Base-by-base conservation (phyloP, 1,140 invertebrate species). In the Chelonus insularis region DNA sequence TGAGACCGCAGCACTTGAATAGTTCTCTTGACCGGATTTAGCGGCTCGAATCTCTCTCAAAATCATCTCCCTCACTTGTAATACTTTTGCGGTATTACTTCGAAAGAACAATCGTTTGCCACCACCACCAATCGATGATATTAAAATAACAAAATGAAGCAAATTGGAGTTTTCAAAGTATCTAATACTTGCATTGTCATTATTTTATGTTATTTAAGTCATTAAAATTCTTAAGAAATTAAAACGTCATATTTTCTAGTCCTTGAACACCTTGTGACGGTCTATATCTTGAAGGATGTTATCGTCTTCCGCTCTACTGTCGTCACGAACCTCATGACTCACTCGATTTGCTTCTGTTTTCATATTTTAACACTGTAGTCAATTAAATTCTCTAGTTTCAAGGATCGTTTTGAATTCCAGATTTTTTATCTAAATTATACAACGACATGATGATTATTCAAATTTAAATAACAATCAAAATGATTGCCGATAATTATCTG, bases 1-100 rank as follows among this genome's bases (percentile, higher is more conserved):
- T 52, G 56, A 45, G 20, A 57, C 55, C 55, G 55, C 55, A 57
- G 55, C 5, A 20, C 14, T 29, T 43, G 39, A 57, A 29, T 14
- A 36, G n/a, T 21, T 41, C 39, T 41, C 23, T 37, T 14, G 29
- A 23, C 48, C 12, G 50, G 50, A 52, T 52, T 52, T n/a, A n/a
- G n/a, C n/a, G n/a, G n/a, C n/a, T 18, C 34, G 29, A 25, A 9
- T 34, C 34, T 52, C 18, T 34, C 50, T 29, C 2, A 18, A 43
- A 39, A n/a, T n/a, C n/a, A 39, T 39, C 36, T 39, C 12, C 12
- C 41, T 43, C 16, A 16, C 4, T 16, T 16, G 41, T 39, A 43
- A 29, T 29, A 7, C 7, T 29, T 29, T 43, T 43, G 41, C 41
- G 41, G 41, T 43, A 43, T 16, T 43, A 18, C 41, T 18, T 18